Evolutionary conservation across 2,888 invertebrate species (phyloP).

Genomic region (Venusia cambrica): DNA sequence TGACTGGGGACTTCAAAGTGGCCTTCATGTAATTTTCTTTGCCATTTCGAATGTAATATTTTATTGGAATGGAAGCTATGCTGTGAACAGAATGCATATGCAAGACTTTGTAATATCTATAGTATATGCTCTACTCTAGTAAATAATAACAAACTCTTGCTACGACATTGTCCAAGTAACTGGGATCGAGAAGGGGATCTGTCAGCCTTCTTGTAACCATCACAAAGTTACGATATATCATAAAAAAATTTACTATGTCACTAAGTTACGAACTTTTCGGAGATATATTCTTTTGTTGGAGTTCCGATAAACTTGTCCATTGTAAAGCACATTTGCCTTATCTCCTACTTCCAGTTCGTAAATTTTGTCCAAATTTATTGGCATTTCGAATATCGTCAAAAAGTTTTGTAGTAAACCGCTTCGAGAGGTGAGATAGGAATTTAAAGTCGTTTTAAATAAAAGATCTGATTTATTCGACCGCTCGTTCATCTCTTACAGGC

Average conservation of each 20-base stretch:
- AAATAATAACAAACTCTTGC: too few relatives aligned
- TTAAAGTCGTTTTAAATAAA: slow-evolving; percentile 31
- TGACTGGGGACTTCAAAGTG: slow-evolving; percentile 17
- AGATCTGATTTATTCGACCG: slow-evolving; percentile 30
- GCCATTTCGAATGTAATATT: slow-evolving; percentile 8
- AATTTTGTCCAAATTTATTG: slow-evolving; percentile 24
- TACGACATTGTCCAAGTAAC: too few relatives aligned
- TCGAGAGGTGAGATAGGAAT: slow-evolving; percentile 31
- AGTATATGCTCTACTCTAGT: too few relatives aligned
- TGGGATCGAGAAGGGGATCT: too few relatives aligned
- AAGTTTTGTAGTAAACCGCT: slow-evolving; percentile 28
- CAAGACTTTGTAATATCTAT: too few relatives aligned
- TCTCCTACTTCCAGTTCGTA: slow-evolving; percentile 17
- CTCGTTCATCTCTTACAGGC: slow-evolving; percentile 23
- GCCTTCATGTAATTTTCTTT: slow-evolving; percentile 17
- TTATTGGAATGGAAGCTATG: slow-evolving; percentile 4
- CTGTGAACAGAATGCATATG: slow-evolving; percentile 9
- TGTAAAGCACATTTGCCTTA: slow-evolving; percentile 1
- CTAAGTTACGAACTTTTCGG: too few relatives aligned
- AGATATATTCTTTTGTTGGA: too few relatives aligned
- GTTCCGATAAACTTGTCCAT: not conserved
- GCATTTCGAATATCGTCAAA: slow-evolving; percentile 26
- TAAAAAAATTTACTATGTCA: too few relatives aligned
- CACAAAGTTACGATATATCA: too few relatives aligned
- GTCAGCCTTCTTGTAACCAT: too few relatives aligned